Conservation (phyloP, 1,140 invertebrate genomes). For the Rhagoletis zephyria region DNA sequence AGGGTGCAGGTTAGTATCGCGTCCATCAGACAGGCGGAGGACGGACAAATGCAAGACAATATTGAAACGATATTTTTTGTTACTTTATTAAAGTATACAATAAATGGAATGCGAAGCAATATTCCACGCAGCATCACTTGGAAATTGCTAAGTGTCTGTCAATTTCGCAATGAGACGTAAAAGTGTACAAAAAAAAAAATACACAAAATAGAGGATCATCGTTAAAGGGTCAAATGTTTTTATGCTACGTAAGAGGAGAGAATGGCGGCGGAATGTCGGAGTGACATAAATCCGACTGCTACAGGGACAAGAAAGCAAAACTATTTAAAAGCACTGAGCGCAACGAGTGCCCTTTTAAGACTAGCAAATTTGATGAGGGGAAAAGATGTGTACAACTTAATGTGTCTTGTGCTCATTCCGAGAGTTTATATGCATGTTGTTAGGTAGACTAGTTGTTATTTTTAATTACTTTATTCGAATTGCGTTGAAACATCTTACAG, state of each 20-base stretch:
- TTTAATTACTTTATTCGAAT: constrained; percentile 25
- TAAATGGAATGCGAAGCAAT: constrained; percentile 27
- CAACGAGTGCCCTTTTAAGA: neutral
- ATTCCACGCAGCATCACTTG: constrained; percentile 46
- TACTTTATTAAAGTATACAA: constrained; percentile 28
- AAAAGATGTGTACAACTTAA: constrained; percentile 9
- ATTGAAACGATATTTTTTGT: neutral
- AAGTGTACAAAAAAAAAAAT: neutral
- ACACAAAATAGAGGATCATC: neutral
- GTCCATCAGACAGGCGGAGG: neutral
- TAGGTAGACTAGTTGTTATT: constrained; percentile 10
- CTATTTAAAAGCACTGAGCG: neutral
- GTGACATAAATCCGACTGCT: constrained; percentile 42
- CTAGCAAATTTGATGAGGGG: neutral
- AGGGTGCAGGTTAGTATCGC: neutral
- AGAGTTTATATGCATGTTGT: neutral
- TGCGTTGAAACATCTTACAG: no score
- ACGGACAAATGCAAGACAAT: neutral
- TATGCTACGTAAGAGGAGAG: neutral
- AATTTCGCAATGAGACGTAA: constrained; percentile 34
- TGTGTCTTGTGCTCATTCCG: neutral
- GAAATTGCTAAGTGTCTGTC: constrained; percentile 51
- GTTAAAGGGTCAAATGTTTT: constrained; percentile 14
- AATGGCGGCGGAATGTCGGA: neutral
- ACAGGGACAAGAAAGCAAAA: neutral